phyloP scores from a whole-genome alignment of 2,797 vertebrate genomes.

The Dendrocincla tyrannina region DNA sequence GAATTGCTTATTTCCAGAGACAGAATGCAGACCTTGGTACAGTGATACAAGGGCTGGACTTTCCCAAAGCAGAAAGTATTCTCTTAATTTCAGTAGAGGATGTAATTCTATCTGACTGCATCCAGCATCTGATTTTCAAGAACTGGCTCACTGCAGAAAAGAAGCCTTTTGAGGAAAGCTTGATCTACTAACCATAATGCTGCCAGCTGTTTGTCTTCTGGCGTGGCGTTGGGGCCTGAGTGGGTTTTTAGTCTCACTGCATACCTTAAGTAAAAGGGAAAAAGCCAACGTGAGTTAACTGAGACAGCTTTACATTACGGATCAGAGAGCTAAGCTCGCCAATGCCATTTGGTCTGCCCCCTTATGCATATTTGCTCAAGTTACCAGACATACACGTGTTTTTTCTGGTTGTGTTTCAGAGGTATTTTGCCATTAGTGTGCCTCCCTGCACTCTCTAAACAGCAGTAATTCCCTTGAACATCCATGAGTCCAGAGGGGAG shows the following conservation, averaged over 20 bases:
- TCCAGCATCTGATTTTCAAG: neutral
- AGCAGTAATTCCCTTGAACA: neutral
- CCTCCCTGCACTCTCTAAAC: neutral
- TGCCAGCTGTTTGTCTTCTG: constrained; percentile 95
- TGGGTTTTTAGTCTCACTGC: constrained; percentile 98
- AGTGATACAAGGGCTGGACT: neutral
- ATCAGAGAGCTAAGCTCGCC: neutral
- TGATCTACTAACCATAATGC: constrained; percentile 88
- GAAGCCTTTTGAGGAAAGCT: neutral
- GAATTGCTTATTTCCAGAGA: constrained; percentile 29
- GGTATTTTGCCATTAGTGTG: neutral
- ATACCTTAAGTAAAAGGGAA: constrained; percentile 82
- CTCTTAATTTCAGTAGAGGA: neutral
- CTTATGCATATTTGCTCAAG: neutral
- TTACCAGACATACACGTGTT: neutral
- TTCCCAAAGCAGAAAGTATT: neutral
- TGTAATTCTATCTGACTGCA: neutral
- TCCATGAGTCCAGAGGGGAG: neutral
- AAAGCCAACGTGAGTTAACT: neutral
- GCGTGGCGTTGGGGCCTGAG: constrained; percentile 86
- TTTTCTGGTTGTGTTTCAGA: neutral
- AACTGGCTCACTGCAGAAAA: neutral
- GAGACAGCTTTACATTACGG: neutral
- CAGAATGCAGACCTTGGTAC: neutral
- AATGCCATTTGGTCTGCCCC: neutral